A percentile compares a stretch with the other conserved stretches of the same genome.
These are phyloP conservation scores for Steinernema carpocapsae DNA, from an alignment of 2,888 invertebrate species.

Conservation along the genomic window DNA sequence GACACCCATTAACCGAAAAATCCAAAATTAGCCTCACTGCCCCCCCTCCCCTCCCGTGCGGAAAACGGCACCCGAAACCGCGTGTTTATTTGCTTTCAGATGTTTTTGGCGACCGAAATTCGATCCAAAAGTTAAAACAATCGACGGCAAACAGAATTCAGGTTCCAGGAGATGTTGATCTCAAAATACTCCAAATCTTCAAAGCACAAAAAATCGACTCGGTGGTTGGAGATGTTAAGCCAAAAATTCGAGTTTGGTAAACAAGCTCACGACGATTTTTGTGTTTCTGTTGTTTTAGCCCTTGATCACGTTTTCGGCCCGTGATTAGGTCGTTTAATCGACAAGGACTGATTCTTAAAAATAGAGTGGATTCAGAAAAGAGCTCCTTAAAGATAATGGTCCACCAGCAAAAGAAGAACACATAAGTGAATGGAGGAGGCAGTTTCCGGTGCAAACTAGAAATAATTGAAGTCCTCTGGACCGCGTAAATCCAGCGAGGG, in stretches of 20 bases:
- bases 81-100: neutral
- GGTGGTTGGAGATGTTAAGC: no score
- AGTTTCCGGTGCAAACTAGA: no score
- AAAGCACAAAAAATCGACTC: neutral
- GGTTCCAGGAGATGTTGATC: conserved; percentile 2
- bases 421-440: no score
- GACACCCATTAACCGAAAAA: no score
- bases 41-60: no score
- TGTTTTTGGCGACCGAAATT: conserved; percentile 1
- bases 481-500: no score
- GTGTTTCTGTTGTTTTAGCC: conserved; percentile 13
- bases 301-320: conserved; percentile 3
- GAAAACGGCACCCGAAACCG: neutral
- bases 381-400: neutral
- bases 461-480: no score
- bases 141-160: conserved; percentile 18
- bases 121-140: neutral
- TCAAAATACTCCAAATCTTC: neutral
- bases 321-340: neutral
- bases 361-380: neutral
- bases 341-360: neutral
- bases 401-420: neutral
- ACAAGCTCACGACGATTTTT: neutral
- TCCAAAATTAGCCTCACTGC: no score
- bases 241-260: neutral